A percentile compares a stretch with the other conserved stretches of the same genome.
Evolutionary conservation across 2,113 vertebrate genomes (phyloP).

Genomic region (Oceanites oceanicus): DNA sequence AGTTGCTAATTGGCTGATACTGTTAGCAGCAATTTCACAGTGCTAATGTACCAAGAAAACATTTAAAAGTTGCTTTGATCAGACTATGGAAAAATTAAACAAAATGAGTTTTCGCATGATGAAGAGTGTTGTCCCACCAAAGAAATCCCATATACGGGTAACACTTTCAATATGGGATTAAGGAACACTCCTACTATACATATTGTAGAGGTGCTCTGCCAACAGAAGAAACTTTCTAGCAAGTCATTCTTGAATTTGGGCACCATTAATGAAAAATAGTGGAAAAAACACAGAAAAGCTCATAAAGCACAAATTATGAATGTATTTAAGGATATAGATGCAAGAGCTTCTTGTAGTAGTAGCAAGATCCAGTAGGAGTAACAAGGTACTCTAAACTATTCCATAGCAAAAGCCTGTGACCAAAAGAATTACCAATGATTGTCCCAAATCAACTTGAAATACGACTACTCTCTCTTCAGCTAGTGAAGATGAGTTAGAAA

Average conservation of each 20-base stretch:
- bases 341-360: background rate
- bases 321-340: background rate
- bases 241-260: background rate
- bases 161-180: background rate
- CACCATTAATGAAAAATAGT: background rate
- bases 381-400: background rate
- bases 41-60: slow-evolving; percentile 19
- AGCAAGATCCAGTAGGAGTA: background rate
- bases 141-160: background rate
- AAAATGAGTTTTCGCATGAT: background rate
- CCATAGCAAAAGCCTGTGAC: accelerated
- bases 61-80: slow-evolving; percentile 34
- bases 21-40: slow-evolving; percentile 43
- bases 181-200: background rate
- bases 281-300: background rate
- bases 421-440: background rate
- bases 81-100: background rate
- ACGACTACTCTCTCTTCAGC: background rate
- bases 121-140: background rate
- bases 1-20: slow-evolving; percentile 58
- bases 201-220: background rate
- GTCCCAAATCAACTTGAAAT: background rate
- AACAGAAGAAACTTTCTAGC: background rate
- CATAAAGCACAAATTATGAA: background rate
- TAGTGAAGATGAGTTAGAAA: background rate